Percentiles rank a stretch among this genome's conserved stretches.
Conservation (phyloP, 2,888 invertebrate species). For the Esperia sulphurella region DNA sequence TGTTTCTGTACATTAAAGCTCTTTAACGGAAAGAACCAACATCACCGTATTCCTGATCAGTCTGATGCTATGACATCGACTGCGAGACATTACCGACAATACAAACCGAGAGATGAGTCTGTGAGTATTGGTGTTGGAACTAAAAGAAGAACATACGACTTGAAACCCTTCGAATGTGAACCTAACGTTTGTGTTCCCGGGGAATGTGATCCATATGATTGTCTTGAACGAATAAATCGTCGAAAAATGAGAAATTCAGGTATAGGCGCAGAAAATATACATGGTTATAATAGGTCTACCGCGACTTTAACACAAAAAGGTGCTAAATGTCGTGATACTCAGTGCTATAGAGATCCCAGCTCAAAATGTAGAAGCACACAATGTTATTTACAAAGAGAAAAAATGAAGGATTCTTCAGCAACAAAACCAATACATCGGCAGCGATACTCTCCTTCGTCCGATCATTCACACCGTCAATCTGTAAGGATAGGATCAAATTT, state of each 20-base stretch:
- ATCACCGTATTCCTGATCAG: neutral
- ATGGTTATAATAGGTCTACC: neutral
- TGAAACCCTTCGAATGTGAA: constrained; percentile 28
- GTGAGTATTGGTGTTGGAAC: neutral
- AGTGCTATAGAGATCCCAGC: neutral
- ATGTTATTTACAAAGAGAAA: neutral
- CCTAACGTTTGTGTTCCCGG: constrained; percentile 30
- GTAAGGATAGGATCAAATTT: constrained; percentile 15
- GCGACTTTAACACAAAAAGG: neutral
- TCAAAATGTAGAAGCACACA: neutral
- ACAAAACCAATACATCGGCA: neutral
- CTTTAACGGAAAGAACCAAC: constrained; percentile 7
- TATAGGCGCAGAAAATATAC: neutral
- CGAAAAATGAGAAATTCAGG: neutral
- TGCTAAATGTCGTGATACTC: neutral
- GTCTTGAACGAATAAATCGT: constrained; percentile 26
- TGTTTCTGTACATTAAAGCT: constrained; percentile 24
- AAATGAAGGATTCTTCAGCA: neutral
- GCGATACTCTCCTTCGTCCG: neutral
- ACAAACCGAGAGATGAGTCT: constrained; percentile 4
- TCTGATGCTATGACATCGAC: constrained; percentile 6
- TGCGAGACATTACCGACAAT: neutral
- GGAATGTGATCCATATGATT: constrained; percentile 28
- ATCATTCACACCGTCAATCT: constrained; percentile 4
- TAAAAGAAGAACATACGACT: neutral